These are phyloP conservation scores for Spodoptera littoralis DNA, from an alignment of 2,888 invertebrate genomes.

Conservation along the genomic window DNA sequence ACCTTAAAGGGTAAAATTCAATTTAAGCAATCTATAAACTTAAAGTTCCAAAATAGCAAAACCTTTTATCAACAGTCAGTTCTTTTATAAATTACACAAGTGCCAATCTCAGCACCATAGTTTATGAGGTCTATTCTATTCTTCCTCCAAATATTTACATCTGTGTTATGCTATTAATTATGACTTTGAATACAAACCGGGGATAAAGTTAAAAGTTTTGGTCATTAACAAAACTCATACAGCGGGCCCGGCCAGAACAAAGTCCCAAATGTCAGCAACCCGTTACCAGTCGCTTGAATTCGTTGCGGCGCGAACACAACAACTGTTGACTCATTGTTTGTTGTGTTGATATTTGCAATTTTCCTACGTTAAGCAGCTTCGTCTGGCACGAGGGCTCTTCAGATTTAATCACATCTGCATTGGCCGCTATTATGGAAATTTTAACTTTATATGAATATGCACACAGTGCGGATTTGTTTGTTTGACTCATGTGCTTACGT, in stretches of 20 bases:
- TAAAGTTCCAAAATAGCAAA: no score
- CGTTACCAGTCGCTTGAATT: slow-evolving; percentile 47
- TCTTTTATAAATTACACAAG: no score
- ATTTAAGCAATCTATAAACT: no score
- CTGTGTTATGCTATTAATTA: no score
- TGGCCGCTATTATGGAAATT: slow-evolving; percentile 41
- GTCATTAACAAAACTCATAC: slow-evolving; percentile 28
- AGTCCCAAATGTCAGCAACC: slow-evolving; percentile 21
- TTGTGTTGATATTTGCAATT: slow-evolving; percentile 67
- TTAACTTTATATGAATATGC: slow-evolving; percentile 40
- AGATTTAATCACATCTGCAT: slow-evolving; percentile 57
- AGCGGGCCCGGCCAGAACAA: slow-evolving; percentile 18
- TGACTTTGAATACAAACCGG: not conserved
- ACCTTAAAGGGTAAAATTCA: no score
- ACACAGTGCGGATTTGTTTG: slow-evolving; percentile 39
- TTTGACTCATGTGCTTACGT: slow-evolving; percentile 22
- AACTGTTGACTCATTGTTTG: slow-evolving; percentile 62
- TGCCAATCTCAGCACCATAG: no score
- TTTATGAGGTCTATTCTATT: no score
- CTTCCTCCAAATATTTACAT: no score
- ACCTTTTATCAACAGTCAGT: no score
- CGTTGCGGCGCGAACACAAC: slow-evolving; percentile 51
- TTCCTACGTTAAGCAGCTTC: slow-evolving; percentile 53
- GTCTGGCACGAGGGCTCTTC: slow-evolving; percentile 54
- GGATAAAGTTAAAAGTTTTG: slow-evolving; percentile 25